phyloP scores from a whole-genome alignment of 2,888 invertebrate genomes.

The Shargacucullia verbasci region DNA sequence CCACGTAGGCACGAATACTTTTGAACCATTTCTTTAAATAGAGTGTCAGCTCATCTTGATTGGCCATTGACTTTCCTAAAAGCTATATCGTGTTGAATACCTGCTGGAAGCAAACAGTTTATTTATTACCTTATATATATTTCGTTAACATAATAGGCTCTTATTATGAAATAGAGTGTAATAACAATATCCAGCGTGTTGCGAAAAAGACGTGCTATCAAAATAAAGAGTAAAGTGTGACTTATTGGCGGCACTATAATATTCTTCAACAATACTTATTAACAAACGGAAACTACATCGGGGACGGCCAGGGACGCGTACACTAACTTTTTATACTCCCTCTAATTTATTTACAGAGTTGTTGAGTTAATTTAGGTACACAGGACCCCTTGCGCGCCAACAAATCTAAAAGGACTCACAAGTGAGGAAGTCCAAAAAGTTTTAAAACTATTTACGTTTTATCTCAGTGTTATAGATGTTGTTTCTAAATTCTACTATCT shows the following conservation, averaged over 20 bases:
- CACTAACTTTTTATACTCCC: constrained; percentile 53
- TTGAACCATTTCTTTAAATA: too few species aligned
- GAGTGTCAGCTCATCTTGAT: too few species aligned
- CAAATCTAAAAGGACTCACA: constrained; percentile 42
- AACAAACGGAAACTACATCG: constrained; percentile 50
- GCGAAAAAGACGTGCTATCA: background rate
- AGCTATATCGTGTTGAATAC: too few species aligned
- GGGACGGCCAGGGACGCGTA: constrained; percentile 26
- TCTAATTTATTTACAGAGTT: constrained; percentile 65
- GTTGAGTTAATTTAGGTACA: constrained; percentile 62
- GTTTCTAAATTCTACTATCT: constrained; percentile 27
- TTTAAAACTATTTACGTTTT: constrained; percentile 35
- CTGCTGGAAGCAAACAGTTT: too few species aligned
- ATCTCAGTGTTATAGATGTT: constrained; percentile 40
- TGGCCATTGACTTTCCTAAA: too few species aligned
- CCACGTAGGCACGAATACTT: too few species aligned
- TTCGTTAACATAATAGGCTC: too few species aligned
- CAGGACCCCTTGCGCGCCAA: constrained; percentile 34
- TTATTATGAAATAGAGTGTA: too few species aligned
- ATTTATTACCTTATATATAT: too few species aligned
- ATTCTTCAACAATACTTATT: constrained; percentile 41
- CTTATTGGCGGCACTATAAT: constrained; percentile 16
- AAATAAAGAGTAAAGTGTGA: constrained; percentile 18
- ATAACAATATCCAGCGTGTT: too few species aligned
- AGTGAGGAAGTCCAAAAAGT: constrained; percentile 35